Conservation (phyloP, 2,888 invertebrate genomes). For the Cataglyphis rosenhaueri region DNA sequence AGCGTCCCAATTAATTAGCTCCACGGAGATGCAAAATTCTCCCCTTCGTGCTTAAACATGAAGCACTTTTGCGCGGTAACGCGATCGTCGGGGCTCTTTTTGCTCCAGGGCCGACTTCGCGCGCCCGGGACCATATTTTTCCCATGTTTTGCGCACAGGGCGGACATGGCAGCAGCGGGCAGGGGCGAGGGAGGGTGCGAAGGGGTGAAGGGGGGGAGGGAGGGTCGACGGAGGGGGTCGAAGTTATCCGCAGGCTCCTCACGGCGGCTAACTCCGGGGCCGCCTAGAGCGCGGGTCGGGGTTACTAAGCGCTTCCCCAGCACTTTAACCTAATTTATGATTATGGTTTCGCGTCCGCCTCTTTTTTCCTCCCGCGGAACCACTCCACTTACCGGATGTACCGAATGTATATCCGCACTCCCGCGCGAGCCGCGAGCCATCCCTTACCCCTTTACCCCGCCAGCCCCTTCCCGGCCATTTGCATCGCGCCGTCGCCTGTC, state of each 20-base stretch:
- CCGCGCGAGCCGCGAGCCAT: constrained; percentile 30
- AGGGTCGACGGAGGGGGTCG: constrained; percentile 16
- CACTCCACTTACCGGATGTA: constrained; percentile 67
- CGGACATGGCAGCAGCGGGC: constrained; percentile 52
- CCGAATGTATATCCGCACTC: constrained; percentile 48
- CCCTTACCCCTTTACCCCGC: neutral
- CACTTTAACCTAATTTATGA: constrained; percentile 82
- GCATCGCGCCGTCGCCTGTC: constrained; percentile 57
- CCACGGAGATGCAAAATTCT: constrained; percentile 36
- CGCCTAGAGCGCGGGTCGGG: constrained; percentile 59
- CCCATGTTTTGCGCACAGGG: constrained; percentile 70
- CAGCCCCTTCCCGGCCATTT: constrained; percentile 59
- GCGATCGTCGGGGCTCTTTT: constrained; percentile 51
- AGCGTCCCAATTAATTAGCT: constrained; percentile 46
- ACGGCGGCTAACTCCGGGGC: constrained; percentile 70
- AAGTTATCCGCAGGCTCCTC: constrained; percentile 63
- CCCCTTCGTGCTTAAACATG: constrained; percentile 42
- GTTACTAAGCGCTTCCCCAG: constrained; percentile 79
- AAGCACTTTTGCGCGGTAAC: constrained; percentile 57
- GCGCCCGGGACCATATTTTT: constrained; percentile 71
- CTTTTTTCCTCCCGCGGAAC: constrained; percentile 60
- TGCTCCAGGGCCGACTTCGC: constrained; percentile 32
- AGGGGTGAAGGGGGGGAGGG: neutral
- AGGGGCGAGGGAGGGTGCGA: neutral
- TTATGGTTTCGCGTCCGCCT: constrained; percentile 75